phyloP scores from a whole-genome alignment of 2,797 vertebrate species.

The Bradypus variegatus region DNA sequence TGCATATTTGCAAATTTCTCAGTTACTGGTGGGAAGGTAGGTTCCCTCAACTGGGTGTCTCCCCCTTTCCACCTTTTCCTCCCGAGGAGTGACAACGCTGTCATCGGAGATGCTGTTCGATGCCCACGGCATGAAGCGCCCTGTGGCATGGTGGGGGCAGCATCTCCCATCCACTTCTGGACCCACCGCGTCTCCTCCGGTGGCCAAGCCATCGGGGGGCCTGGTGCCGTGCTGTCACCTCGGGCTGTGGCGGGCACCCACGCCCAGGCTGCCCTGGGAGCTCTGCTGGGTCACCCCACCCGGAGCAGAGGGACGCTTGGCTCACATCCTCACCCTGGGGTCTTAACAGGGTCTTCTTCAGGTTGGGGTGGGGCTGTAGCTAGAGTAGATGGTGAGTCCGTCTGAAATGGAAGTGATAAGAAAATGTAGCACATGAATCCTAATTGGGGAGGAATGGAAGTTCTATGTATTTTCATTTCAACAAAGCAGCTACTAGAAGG shows the following conservation, averaged over 20 bases:
- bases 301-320: too few species aligned
- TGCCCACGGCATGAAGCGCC: too few species aligned
- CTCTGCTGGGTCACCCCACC: too few species aligned
- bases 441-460: background rate
- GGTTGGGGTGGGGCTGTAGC: background rate
- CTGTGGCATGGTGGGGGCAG: too few species aligned
- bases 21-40: conserved; percentile 96
- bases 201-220: too few species aligned
- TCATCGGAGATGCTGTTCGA: too few species aligned
- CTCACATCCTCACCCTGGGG: background rate
- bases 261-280: too few species aligned
- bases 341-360: background rate
- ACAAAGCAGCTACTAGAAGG: background rate
- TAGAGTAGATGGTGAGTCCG: too few species aligned
- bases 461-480: background rate
- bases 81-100: background rate
- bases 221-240: too few species aligned
- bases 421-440: background rate
- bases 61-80: background rate
- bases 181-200: too few species aligned
- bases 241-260: too few species aligned
- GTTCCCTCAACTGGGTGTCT: background rate
- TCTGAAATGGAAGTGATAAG: background rate
- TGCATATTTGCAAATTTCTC: conserved; percentile 99
- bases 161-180: too few species aligned